These are phyloP conservation scores for Gnatocerus cornutus DNA, from an alignment of 2,888 invertebrate genomes.

Conservation along the genomic window DNA sequence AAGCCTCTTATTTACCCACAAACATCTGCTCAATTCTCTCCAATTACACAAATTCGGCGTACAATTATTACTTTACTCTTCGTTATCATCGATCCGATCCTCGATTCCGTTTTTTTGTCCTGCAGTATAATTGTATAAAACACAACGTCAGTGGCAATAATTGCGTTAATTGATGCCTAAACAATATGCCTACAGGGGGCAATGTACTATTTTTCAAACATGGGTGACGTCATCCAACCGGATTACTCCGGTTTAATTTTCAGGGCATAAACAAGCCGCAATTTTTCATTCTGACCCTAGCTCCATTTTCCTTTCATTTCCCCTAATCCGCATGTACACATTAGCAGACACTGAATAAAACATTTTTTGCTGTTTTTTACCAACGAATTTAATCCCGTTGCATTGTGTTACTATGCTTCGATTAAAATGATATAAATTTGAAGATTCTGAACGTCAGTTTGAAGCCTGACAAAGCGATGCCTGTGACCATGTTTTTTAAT, in stretches of 20 bases:
- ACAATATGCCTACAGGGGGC: constrained; percentile 18
- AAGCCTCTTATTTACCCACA: not conserved
- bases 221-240: constrained; percentile 37
- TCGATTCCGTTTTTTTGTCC: constrained; percentile 8
- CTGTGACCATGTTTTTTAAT: constrained; percentile 1
- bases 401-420: constrained; percentile 10
- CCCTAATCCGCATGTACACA: constrained; percentile 46
- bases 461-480: not conserved
- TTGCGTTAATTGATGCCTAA: constrained; percentile 34
- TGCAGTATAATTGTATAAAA: constrained; percentile 11
- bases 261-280: constrained; percentile 11
- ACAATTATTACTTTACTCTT: constrained; percentile 31
- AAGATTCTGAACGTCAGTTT: constrained; percentile 15
- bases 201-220: constrained; percentile 25
- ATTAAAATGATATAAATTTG: constrained; percentile 25
- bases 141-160: constrained; percentile 22
- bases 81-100: not conserved
- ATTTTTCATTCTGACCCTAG: constrained; percentile 28
- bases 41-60: constrained; percentile 13
- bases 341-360: constrained; percentile 41
- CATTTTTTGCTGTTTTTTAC: constrained; percentile 9
- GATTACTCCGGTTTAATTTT: constrained; percentile 38
- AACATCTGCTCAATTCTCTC: constrained; percentile 2
- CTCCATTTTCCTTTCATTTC: constrained; percentile 49
- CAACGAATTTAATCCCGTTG: constrained; percentile 6